Evolutionary conservation across 2,797 vertebrate species (phyloP).

Genomic region (Adelosebastes latens): DNA sequence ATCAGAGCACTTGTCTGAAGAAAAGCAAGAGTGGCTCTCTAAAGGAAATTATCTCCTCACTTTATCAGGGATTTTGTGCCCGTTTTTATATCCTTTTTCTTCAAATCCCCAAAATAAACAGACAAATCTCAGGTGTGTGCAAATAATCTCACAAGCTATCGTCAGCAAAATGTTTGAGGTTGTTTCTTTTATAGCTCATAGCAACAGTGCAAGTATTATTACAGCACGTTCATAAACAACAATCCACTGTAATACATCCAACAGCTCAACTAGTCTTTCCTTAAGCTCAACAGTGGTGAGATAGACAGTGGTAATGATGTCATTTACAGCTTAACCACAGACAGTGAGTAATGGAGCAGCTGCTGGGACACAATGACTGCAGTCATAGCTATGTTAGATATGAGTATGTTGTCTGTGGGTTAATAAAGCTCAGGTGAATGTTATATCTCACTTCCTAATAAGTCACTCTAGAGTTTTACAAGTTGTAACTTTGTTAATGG

Average conservation of each 20-base stretch:
- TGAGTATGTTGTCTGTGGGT: background rate
- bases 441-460: background rate
- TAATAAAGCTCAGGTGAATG: background rate
- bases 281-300: background rate
- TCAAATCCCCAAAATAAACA: constrained; percentile 25
- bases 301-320: background rate
- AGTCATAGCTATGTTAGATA: background rate
- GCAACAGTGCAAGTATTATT: background rate
- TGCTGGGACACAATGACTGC: background rate
- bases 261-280: background rate
- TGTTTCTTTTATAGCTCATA: background rate
- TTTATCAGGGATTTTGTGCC: constrained; percentile 19
- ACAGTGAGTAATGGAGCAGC: constrained; percentile 4
- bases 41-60: background rate
- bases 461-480: background rate
- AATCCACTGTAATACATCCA: background rate
- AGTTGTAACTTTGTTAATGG: background rate
- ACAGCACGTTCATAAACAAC: background rate
- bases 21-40: background rate
- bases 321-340: background rate
- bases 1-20: background rate
- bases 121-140: constrained; percentile 8
- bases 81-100: constrained; percentile 1
- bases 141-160: constrained; percentile 11
- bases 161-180: constrained; percentile 23